A percentile compares a stretch with the other conserved stretches of the same genome.
Conservation (phyloP, 2,888 invertebrate genomes). For the Phyto melanocephala region DNA sequence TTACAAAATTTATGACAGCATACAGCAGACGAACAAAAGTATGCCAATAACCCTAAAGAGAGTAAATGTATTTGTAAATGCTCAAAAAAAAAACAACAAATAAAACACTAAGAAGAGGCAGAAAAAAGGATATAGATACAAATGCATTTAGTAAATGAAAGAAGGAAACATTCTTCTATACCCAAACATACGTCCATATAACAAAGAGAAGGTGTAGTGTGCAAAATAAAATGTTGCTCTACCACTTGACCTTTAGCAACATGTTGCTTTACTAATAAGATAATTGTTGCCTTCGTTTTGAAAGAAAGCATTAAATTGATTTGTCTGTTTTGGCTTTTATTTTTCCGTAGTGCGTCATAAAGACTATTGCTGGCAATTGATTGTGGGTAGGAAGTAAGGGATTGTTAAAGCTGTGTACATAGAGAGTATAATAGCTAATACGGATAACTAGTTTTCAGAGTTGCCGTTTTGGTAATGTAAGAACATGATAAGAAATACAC, state of each 20-base stretch:
- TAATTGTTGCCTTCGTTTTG: constrained; percentile 60
- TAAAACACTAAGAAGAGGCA: background rate
- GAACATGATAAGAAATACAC: too few relatives aligned
- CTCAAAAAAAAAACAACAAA: background rate
- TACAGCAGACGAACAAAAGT: constrained; percentile 42
- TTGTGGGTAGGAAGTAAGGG: too few relatives aligned
- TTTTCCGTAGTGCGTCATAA: constrained; percentile 18
- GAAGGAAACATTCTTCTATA: background rate
- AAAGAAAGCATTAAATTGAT: constrained; percentile 74
- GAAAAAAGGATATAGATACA: constrained; percentile 11
- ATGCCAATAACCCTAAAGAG: constrained; percentile 53
- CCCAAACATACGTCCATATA: background rate
- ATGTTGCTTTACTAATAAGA: constrained; percentile 75
- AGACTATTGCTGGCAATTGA: too few relatives aligned
- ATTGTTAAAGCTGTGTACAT: too few relatives aligned
- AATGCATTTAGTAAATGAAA: too few relatives aligned
- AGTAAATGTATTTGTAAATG: constrained; percentile 8
- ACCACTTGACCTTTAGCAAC: constrained; percentile 73
- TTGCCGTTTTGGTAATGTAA: too few relatives aligned
- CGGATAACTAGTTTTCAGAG: too few relatives aligned
- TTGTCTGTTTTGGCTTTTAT: constrained; percentile 69
- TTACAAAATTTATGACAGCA: constrained; percentile 74
- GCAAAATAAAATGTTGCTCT: constrained; percentile 62
- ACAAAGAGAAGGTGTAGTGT: background rate
- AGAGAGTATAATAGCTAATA: too few relatives aligned